Percentiles rank a stretch among this genome's conserved stretches.
Conservation (phyloP, 2,888 invertebrate genomes). For the Lepas anatifera region DNA sequence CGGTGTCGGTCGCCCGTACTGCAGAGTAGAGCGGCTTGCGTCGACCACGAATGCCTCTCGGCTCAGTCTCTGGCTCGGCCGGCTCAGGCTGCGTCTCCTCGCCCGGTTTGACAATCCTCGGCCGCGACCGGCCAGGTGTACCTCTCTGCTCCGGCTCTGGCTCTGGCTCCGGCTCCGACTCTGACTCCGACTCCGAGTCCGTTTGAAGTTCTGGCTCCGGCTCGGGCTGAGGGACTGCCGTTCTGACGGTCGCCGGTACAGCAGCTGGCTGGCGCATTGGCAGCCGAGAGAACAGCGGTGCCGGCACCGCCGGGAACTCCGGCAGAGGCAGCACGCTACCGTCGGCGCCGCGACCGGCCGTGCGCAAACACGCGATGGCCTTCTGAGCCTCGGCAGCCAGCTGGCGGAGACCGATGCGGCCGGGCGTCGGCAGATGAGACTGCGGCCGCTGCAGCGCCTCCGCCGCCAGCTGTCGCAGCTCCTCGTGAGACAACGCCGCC, state of each 20-base stretch:
- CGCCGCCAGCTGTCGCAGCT: conserved; percentile 20
- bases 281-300: conserved; percentile 16
- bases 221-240: conserved; percentile 15
- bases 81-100: conserved; percentile 23
- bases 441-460: conserved; percentile 14
- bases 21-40: conserved; percentile 40
- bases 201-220: conserved; percentile 26
- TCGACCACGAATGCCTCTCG: conserved; percentile 49
- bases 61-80: conserved; percentile 29
- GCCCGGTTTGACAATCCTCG: conserved; percentile 42
- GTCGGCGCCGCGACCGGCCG: conserved; percentile 40
- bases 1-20: conserved; percentile 15
- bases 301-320: conserved; percentile 22
- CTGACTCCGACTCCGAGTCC: conserved; percentile 32
- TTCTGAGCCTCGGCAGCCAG: conserved; percentile 20
- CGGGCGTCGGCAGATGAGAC: background rate
- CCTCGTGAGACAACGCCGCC: background rate
- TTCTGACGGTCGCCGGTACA: conserved; percentile 25
- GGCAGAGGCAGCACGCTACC: conserved; percentile 31
- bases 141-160: conserved; percentile 19
- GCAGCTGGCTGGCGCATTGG: conserved; percentile 34
- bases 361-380: conserved; percentile 24
- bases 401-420: conserved; percentile 18
- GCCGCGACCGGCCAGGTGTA: conserved; percentile 29
- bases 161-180: conserved; percentile 24